Evolutionary conservation across 2,797 vertebrate genomes (phyloP), one percentile per base, ranked within the genome.

Genomic region (Aplochiton taeniatus): DNA sequence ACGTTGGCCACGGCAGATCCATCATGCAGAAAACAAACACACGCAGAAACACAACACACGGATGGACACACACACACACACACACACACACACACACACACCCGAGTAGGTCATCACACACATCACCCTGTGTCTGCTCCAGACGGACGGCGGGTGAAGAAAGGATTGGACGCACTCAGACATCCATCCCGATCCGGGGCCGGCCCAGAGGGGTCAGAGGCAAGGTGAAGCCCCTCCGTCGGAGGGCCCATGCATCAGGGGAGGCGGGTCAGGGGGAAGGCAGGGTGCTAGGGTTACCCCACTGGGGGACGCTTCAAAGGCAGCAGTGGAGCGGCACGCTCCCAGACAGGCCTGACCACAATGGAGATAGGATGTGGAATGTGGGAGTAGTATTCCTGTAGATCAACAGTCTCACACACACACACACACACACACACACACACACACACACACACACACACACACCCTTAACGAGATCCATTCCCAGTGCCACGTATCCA

Each of bases 161-260:
- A 88, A 84, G 66, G 76, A 88, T 87, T 87, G 63, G 87, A 84
- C 6, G 80, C 88, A 86, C 73, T 76, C 68, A 76, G 74, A 65
- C 70, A 76, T 80, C 74, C 57, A 62, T 65, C 80, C 47, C 69
- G 65, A 58, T 75, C 73, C 8, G 56, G 64, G 16, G 14, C 43
- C 73, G 67, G 62, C 10, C 9, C 55, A 62, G 74, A 71, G 63
- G 63, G 64, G 73, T 73, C 48, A 44, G 58, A 73, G 79, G 48
- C 65, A 70, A 49, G 72, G 83, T 80, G 82, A 85, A 79, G 68
- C 72, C 53, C 46, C 17, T 62, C 63, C 73, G 65, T 43, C 46
- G 47, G 61, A 20, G 62, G 66, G 68, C 73, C 68, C 68, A 4
- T 48, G 62, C 20, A 12, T 75, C 73, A 47, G 72, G 45, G 52